These are phyloP conservation scores for Glaucomys volans DNA, from an alignment of 2,113 vertebrate genomes.

Conservation along the genomic window DNA sequence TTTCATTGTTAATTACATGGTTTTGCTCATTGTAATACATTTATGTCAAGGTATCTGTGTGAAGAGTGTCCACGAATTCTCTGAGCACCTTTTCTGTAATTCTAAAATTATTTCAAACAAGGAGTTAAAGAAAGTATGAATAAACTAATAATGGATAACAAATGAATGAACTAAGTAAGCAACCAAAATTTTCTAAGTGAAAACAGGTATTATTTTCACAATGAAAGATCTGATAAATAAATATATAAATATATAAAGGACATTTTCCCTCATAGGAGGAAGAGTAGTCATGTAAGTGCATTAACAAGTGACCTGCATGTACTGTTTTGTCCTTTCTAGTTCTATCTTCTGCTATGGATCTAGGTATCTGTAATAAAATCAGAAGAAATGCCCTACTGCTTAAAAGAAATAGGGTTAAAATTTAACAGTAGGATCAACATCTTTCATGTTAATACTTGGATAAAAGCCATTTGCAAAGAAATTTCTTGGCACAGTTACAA, in stretches of 20 bases:
- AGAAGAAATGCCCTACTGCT: constrained; percentile 68
- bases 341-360: constrained; percentile 40
- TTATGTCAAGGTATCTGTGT: not conserved
- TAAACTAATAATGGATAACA: not conserved
- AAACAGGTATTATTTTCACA: constrained; percentile 55
- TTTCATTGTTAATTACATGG: constrained; percentile 2
- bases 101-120: constrained; percentile 42
- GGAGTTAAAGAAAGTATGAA: not conserved
- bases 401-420: constrained; percentile 71
- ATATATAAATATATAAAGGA: constrained; percentile 52
- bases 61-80: not conserved
- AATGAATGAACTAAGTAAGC: not conserved
- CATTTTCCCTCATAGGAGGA: constrained; percentile 10
- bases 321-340: constrained; percentile 63
- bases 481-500: constrained; percentile 73
- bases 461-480: constrained; percentile 76
- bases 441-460: constrained; percentile 72
- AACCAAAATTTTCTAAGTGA: constrained; percentile 47
- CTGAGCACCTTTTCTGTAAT: constrained; percentile 9
- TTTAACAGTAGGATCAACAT: constrained; percentile 76
- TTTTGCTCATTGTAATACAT: not conserved
- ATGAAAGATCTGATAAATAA: constrained; percentile 46
- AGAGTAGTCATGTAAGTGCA: constrained; percentile 47
- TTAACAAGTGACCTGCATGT: constrained; percentile 74
- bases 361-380: constrained; percentile 65